Conservation (phyloP, 2,888 invertebrate species). For the Drosophila cognata region DNA sequence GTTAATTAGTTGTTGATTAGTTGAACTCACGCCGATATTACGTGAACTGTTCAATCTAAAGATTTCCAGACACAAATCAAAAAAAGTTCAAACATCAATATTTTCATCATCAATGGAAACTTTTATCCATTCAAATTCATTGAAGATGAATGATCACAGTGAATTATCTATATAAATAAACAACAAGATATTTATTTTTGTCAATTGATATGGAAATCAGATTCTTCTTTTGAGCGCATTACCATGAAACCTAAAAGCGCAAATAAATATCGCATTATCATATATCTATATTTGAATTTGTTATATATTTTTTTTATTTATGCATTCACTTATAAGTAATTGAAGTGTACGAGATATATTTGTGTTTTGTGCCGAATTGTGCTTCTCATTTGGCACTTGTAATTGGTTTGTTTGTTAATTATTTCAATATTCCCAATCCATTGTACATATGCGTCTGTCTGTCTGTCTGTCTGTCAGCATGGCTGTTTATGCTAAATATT, state of each 20-base stretch:
- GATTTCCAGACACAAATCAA: conserved; percentile 19
- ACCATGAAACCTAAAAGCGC: conserved; percentile 49
- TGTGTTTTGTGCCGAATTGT: conserved; percentile 43
- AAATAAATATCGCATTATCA: conserved; percentile 39
- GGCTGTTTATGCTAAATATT: conserved; percentile 55
- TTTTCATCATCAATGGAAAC: conserved; percentile 48
- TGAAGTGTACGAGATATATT: background rate
- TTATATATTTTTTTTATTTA: conserved; percentile 37
- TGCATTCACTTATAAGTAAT: conserved; percentile 32
- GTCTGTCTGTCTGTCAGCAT: conserved; percentile 10
- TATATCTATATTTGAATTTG: conserved; percentile 22
- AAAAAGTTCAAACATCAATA: conserved; percentile 31
- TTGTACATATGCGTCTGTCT: background rate
- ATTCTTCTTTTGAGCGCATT: conserved; percentile 46
- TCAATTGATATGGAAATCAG: conserved; percentile 19
- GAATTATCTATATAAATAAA: conserved; percentile 68
- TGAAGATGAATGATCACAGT: conserved; percentile 61
- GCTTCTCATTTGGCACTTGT: conserved; percentile 59
- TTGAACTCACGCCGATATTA: conserved; percentile 40
- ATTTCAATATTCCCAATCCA: background rate
- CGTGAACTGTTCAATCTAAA: conserved; percentile 15
- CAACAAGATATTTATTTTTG: conserved; percentile 31
- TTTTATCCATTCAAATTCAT: conserved; percentile 66
- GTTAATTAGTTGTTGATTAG: conserved; percentile 64
- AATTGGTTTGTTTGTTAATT: conserved; percentile 52